Evolutionary conservation across 1,140 invertebrate species (phyloP), one percentile per base, ranked within the genome.

Genomic region (Amyelois transitella): DNA sequence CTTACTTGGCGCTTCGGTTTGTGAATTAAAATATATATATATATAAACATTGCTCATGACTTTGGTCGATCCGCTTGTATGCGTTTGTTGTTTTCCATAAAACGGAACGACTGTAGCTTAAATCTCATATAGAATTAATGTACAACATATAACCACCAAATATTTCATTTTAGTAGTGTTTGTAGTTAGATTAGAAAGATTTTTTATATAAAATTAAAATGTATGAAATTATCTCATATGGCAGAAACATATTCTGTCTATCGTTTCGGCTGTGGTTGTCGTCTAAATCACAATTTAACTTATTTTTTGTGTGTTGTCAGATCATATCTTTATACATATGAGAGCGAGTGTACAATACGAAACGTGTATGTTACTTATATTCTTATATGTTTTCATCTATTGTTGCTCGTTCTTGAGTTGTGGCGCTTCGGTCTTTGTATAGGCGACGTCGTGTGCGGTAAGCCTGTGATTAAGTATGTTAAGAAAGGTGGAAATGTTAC

Each of bases 71-170:
- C 50, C 44, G 54, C 57, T 51, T 56, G 20, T 19, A 21, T 21
- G 45, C 45, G 20, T 44, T 20, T 53, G 43, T 45, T 44, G 20
- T 44, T 53, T 48, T 21, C 21, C 18, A 21, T 48, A n/a, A 48
- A 1, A 19, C 18, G 20, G 18, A 12, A 22, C 53, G 59, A 45
- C 25, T 22, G 20, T 53, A 68, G 69, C 53, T 72, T 76, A 80
- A n/a, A 81, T 81, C 78, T 86, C 78, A 81, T 80, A 55, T 81
- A 83, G 77, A 58, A 65, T 58, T 80, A 75, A 77, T 79, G 77
- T 86, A 86, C 80, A 82, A 86, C 70, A 72, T 81, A 69, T 86
- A 82, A 86, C 81, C 83, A 86, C 83, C 83, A 84, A 84, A 86
- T 79, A 83, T 79, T 75, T 75, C 67, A 76, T 75, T 81, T 73